Evolutionary conservation across 2,797 vertebrate genomes (phyloP).

Genomic region (Falco novaeseelandiae): DNA sequence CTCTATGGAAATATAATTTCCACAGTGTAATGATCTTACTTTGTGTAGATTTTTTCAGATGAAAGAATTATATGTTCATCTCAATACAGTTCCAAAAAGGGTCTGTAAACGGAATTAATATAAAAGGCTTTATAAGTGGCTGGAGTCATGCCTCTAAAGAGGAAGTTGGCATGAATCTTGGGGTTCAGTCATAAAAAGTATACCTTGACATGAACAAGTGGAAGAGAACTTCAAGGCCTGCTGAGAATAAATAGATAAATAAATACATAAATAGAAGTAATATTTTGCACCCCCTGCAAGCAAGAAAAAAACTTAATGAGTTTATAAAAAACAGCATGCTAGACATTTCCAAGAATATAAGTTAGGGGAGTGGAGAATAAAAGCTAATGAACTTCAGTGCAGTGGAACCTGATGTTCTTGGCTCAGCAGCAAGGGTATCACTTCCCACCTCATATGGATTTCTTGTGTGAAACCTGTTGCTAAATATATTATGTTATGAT

Average conservation of each 20-base stretch:
- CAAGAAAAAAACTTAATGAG: not conserved
- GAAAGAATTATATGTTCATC: not conserved
- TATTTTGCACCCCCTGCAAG: not conserved
- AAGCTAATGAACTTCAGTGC: not conserved
- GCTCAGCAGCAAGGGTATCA: not conserved
- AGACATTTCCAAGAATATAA: not conserved
- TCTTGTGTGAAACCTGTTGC: not conserved
- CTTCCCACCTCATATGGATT: not conserved
- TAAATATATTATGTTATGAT: not conserved
- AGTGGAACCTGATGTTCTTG: not conserved
- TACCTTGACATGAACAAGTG: not conserved
- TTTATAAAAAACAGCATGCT: not conserved
- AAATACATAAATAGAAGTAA: not conserved
- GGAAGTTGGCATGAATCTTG: not conserved
- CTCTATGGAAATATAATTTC: not conserved
- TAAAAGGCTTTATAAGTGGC: not conserved
- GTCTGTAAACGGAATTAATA: not conserved
- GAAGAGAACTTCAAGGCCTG: not conserved
- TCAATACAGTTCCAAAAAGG: not conserved
- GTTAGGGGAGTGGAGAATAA: not conserved
- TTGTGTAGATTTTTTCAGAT: not conserved
- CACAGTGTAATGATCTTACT: not conserved
- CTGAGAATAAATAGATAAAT: not conserved
- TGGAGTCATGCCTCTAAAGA: not conserved
- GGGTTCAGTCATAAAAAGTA: not conserved